phyloP scores from a whole-genome alignment of 2,113 vertebrate genomes.

The Myxocyprinus asiaticus region DNA sequence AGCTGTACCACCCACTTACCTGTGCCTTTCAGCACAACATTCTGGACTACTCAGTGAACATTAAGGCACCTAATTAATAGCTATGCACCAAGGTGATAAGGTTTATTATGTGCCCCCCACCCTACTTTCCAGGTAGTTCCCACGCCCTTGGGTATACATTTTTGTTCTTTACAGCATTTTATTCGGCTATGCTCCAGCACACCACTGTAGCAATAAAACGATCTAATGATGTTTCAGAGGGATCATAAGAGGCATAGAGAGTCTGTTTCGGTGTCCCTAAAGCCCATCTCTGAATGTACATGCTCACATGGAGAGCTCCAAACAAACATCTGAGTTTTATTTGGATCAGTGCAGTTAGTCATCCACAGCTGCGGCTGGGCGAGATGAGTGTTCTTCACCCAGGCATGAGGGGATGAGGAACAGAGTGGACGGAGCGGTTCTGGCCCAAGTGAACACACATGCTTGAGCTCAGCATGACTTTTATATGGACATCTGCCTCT shows the following conservation, averaged over 20 bases:
- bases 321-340: slow-evolving; percentile 30
- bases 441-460: not conserved
- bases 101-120: too few species aligned
- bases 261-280: not conserved
- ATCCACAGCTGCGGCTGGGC: slow-evolving; percentile 44
- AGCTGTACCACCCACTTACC: too few species aligned
- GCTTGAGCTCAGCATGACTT: slow-evolving; percentile 22
- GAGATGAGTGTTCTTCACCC: slow-evolving; percentile 3
- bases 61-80: too few species aligned
- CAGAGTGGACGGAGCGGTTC: not conserved
- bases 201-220: slow-evolving; percentile 15
- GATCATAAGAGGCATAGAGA: not conserved
- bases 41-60: too few species aligned
- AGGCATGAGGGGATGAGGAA: not conserved
- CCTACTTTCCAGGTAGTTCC: too few species aligned
- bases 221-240: slow-evolving; percentile 22
- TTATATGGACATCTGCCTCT: slow-evolving; percentile 14
- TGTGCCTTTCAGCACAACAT: too few species aligned
- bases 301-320: slow-evolving; percentile 9
- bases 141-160: too few species aligned
- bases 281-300: not conserved
- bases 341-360: slow-evolving; percentile 49
- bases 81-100: too few species aligned
- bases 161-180: not conserved
- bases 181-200: not conserved